Conservation (phyloP, 2,797 vertebrate genomes). For the Salarias fasciatus region DNA sequence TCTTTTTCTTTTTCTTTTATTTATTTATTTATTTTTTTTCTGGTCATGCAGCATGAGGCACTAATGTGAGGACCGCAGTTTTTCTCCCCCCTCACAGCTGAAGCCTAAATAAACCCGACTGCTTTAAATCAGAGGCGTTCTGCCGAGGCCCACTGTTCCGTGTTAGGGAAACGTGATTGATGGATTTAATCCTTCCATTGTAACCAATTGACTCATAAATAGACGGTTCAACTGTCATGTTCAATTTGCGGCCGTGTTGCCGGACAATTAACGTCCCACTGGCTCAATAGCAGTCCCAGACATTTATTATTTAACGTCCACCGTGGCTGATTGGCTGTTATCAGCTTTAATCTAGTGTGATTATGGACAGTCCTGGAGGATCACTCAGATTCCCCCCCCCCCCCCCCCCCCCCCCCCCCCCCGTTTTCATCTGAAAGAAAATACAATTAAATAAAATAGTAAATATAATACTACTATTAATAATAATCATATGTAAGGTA, state of each 20-base stretch:
- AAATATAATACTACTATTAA: too few species aligned
- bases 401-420: constrained; percentile 4
- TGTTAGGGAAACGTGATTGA: constrained; percentile 63
- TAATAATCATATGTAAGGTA: background rate
- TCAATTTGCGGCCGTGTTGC: constrained; percentile 76
- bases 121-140: constrained; percentile 49
- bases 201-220: constrained; percentile 80
- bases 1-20: too few species aligned
- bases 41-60: constrained; percentile 68
- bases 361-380: constrained; percentile 46
- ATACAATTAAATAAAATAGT: background rate
- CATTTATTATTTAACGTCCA: constrained; percentile 76
- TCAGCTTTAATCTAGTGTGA: constrained; percentile 68
- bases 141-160: constrained; percentile 53
- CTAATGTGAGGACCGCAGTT: constrained; percentile 66
- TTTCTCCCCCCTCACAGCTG: constrained; percentile 14
- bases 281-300: constrained; percentile 64
- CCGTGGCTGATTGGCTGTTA: constrained; percentile 70
- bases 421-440: constrained; percentile 13
- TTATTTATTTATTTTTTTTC: constrained; percentile 54
- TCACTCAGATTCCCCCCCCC: constrained; percentile 21
- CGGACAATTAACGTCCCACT: constrained; percentile 75
- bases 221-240: constrained; percentile 77
- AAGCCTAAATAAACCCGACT: constrained; percentile 22
- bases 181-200: constrained; percentile 73